Conservation (phyloP, 2,113 vertebrate species). For the Ctenomys sociabilis region DNA sequence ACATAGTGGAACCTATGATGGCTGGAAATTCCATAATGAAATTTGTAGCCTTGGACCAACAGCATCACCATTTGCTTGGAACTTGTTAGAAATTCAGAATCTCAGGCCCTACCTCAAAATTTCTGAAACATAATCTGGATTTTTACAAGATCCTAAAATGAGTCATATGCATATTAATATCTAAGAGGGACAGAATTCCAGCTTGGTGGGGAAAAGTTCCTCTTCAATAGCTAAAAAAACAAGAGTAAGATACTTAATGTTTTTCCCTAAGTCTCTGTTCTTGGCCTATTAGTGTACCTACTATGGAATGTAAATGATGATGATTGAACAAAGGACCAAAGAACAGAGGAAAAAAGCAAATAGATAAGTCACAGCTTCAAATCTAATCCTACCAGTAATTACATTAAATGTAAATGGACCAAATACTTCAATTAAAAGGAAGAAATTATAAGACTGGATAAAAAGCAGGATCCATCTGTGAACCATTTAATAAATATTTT, state of each 20-base stretch:
- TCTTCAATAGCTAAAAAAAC: not conserved
- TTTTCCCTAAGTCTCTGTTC: constrained; percentile 28
- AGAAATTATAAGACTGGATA: not conserved
- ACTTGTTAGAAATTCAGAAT: constrained; percentile 19
- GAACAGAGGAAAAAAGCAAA: not conserved
- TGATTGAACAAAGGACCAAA: constrained; percentile 37
- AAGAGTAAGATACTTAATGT: constrained; percentile 22
- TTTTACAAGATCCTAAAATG: constrained; percentile 36
- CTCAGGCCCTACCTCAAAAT: not conserved
- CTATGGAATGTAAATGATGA: constrained; percentile 25
- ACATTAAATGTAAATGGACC: not conserved
- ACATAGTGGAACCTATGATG: not conserved
- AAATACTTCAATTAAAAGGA: not conserved
- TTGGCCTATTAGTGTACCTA: constrained; percentile 12
- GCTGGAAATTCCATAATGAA: constrained; percentile 41
- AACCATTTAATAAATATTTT: not conserved
- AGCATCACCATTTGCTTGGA: not conserved
- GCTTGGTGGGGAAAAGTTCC: not conserved
- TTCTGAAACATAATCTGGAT: constrained; percentile 25
- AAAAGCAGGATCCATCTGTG: not conserved
- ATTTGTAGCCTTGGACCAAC: not conserved
- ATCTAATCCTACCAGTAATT: not conserved
- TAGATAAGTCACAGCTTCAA: not conserved
- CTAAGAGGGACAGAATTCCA: not conserved
- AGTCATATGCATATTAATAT: constrained; percentile 10